Conservation (phyloP, 2,113 vertebrate genomes). For the Psilopsiagon aymara region DNA sequence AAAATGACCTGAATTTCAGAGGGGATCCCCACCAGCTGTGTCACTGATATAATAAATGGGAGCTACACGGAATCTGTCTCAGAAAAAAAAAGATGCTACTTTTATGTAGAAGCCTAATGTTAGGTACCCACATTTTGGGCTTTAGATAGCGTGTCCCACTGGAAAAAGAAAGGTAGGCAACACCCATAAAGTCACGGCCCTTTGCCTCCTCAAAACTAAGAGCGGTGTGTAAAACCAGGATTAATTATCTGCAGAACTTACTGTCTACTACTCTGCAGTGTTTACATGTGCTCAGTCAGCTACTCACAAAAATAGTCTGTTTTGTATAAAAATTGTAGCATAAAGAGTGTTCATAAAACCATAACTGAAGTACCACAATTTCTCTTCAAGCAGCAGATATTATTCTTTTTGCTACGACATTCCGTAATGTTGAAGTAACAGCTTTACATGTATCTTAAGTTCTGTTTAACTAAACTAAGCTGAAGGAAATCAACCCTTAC, state of each 20-base stretch:
- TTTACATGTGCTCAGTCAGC: not conserved
- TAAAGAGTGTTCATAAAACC: not conserved
- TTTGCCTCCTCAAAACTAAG: not conserved
- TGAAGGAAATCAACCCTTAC: not conserved
- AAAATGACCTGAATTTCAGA: not conserved
- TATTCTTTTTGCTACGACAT: not conserved
- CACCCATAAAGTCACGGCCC: not conserved
- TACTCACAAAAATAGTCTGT: not conserved
- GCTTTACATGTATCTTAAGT: not conserved
- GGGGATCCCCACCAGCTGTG: not conserved
- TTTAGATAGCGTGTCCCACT: not conserved
- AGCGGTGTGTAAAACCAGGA: not conserved
- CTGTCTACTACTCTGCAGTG: not conserved
- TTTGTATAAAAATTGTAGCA: not conserved
- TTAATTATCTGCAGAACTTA: not conserved
- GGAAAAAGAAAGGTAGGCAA: not conserved
- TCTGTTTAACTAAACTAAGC: not conserved
- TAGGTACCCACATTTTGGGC: not conserved
- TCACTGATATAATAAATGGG: fast-evolving
- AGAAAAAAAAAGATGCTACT: not conserved
- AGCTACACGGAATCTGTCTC: not conserved
- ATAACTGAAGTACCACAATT: not conserved
- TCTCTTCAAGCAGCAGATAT: not conserved
- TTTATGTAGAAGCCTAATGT: not conserved
- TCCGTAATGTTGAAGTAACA: not conserved